Conservation (phyloP, 2,888 invertebrate species). For the Chelonus formosanus region DNA sequence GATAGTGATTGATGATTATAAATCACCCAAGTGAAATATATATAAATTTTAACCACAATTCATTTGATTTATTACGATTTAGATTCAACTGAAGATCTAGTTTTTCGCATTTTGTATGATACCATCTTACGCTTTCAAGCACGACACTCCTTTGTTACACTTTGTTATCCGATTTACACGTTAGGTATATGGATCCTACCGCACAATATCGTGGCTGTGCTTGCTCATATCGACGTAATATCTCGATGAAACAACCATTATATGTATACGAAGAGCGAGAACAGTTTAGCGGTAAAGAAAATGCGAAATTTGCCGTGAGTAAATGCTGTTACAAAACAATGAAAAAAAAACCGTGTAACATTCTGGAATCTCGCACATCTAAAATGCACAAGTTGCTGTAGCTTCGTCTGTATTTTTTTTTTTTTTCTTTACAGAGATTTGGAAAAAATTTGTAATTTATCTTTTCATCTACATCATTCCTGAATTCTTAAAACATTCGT, state of each 20-base stretch:
- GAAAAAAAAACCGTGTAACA: neutral
- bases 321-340: slow-evolving; percentile 1
- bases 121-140: slow-evolving; percentile 34
- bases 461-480: too few relatives aligned
- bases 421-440: too few relatives aligned
- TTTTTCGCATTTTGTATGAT: slow-evolving; percentile 45
- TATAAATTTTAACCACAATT: slow-evolving; percentile 48
- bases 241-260: slow-evolving; percentile 46
- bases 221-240: slow-evolving; percentile 50
- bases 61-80: slow-evolving; percentile 56
- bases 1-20: slow-evolving; percentile 46
- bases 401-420: too few relatives aligned
- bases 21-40: slow-evolving; percentile 50
- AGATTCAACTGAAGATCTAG: slow-evolving; percentile 52
- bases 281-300: slow-evolving; percentile 33
- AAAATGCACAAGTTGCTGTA: too few relatives aligned
- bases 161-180: slow-evolving; percentile 55
- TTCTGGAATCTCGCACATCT: slow-evolving; percentile 13
- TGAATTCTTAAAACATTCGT: too few relatives aligned
- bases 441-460: too few relatives aligned
- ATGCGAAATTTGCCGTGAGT: slow-evolving; percentile 4
- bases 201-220: slow-evolving; percentile 14
- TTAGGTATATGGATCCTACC: slow-evolving; percentile 15
- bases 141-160: slow-evolving; percentile 58
- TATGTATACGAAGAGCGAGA: slow-evolving; percentile 43